Evolutionary conservation across 23 tunicate species (phyloP).

Genomic region (Ascidia mentula): DNA sequence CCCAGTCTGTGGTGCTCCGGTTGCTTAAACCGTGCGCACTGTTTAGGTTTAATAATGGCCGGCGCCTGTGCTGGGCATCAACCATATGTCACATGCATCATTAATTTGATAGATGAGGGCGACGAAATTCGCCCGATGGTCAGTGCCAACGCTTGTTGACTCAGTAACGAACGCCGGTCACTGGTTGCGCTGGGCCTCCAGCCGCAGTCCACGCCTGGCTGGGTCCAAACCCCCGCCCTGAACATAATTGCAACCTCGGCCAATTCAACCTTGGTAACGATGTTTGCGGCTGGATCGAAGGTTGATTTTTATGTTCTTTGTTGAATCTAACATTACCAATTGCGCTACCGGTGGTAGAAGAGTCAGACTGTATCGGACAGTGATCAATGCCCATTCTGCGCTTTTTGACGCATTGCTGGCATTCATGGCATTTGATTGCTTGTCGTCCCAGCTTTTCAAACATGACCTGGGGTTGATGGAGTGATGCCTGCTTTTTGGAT

Average conservation of each 20-base stretch:
- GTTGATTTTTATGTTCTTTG: background rate
- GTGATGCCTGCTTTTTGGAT: too few species aligned
- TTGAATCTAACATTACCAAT: background rate
- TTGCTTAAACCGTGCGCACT: background rate
- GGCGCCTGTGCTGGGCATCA: background rate
- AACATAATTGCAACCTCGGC: background rate
- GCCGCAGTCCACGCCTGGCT: constrained; percentile 8
- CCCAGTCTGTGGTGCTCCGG: background rate
- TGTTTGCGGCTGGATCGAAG: background rate
- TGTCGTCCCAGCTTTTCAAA: background rate
- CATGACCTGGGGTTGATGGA: too few species aligned
- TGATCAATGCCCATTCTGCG: background rate
- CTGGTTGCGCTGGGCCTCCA: background rate
- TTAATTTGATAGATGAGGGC: background rate
- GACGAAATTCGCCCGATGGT: background rate
- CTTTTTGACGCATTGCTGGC: background rate
- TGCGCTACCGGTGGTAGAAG: background rate
- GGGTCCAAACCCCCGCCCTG: background rate
- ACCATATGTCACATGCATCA: background rate
- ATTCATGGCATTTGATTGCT: background rate
- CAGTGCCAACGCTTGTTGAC: background rate
- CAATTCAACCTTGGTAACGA: background rate
- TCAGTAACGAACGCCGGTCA: constrained; percentile 6
- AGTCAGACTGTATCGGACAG: background rate
- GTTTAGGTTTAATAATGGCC: background rate